Evolutionary conservation across 1,140 invertebrate genomes (phyloP).

Genomic region (Thrips palmi): DNA sequence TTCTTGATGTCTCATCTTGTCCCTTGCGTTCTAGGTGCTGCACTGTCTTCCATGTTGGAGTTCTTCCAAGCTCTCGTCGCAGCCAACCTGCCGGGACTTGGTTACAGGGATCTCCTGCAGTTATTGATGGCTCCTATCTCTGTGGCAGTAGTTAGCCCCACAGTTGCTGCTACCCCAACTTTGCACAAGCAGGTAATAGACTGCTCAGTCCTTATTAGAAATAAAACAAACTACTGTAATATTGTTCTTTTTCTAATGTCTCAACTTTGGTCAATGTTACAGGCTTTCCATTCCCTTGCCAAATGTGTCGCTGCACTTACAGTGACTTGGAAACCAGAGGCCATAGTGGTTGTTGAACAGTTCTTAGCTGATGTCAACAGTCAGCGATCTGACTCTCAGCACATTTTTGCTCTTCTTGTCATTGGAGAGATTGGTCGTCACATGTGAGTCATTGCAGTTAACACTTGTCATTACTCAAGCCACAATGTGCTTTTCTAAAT

Average conservation of each 20-base stretch:
- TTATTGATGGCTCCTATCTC: slow-evolving; percentile 45
- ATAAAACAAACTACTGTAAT: too few relatives aligned
- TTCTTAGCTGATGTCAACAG: slow-evolving; percentile 70
- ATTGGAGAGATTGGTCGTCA: slow-evolving; percentile 93
- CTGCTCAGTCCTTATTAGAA: too few relatives aligned
- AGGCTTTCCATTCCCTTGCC: slow-evolving; percentile 81
- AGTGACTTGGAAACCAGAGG: slow-evolving; percentile 50
- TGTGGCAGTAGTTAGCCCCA: not conserved
- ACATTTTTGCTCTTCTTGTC: slow-evolving; percentile 80
- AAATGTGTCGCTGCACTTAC: slow-evolving; percentile 90
- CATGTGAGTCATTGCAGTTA: slow-evolving; percentile 39
- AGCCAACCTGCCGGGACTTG: slow-evolving; percentile 56
- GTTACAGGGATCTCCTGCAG: slow-evolving; percentile 58
- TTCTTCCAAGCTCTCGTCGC: slow-evolving; percentile 79
- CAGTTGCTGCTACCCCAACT: slow-evolving; percentile 6
- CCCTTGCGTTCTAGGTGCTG: slow-evolving; percentile 47
- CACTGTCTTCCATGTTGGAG: slow-evolving; percentile 73
- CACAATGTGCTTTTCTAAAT: too few relatives aligned
- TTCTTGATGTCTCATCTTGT: slow-evolving; percentile 14
- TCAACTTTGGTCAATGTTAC: slow-evolving; percentile 18
- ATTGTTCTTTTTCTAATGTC: too few relatives aligned
- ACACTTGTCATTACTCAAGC: slow-evolving; percentile 4
- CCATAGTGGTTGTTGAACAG: slow-evolving; percentile 61
- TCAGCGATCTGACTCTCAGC: slow-evolving; percentile 54
- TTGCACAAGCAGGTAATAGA: slow-evolving; percentile 17